Evolutionary conservation across 1,140 invertebrate genomes (phyloP).

Genomic region (Heliconius hewitsoni): DNA sequence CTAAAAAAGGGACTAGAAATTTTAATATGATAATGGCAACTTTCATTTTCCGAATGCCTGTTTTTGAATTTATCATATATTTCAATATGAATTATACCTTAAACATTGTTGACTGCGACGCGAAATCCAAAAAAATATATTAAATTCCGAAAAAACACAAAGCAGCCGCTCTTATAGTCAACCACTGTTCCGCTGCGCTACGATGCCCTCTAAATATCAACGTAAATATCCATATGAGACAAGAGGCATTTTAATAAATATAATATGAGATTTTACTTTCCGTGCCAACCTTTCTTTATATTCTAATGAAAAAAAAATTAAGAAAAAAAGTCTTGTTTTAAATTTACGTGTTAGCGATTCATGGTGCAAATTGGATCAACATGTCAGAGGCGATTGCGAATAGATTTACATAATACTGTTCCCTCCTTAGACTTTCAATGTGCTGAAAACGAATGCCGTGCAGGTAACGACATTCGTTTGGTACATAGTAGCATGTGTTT

Average conservation of each 20-base stretch:
- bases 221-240: no score
- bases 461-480: slow-evolving; percentile 1
- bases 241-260: neutral
- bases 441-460: neutral
- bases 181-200: no score
- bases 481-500: neutral
- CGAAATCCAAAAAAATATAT: no score
- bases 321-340: neutral
- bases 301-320: neutral
- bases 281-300: neutral
- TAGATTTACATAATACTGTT: slow-evolving; percentile 12
- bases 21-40: no score
- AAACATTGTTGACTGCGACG: no score
- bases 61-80: no score
- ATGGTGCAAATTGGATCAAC: slow-evolving; percentile 8
- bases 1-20: no score
- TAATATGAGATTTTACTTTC: neutral
- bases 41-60: no score
- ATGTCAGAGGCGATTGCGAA: slow-evolving; percentile 14
- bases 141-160: no score
- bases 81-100: no score
- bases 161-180: no score
- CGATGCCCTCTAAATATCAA: no score
- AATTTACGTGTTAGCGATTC: neutral
- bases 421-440: neutral